Percentiles rank a stretch among this genome's conserved stretches.
Evolutionary conservation across 2,888 invertebrate species (phyloP).

Genomic region (Trichopria drosophilae): DNA sequence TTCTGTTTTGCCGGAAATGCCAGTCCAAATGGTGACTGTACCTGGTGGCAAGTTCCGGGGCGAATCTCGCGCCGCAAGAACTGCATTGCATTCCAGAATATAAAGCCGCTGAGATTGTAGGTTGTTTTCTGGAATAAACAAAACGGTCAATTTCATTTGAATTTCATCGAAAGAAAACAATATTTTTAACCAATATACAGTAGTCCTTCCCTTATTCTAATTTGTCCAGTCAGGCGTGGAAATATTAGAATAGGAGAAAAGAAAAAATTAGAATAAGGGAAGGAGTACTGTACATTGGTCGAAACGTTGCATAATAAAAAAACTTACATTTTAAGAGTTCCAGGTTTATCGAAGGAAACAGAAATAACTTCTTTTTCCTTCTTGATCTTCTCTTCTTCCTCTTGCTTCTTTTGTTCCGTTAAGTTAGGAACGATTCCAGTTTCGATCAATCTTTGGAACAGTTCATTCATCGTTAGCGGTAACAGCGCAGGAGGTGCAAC

Average conservation of each 20-base stretch:
- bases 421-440: constrained; percentile 73
- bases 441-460: constrained; percentile 83
- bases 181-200: too few species aligned
- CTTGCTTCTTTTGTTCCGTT: constrained; percentile 46
- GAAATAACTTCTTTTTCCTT: constrained; percentile 61
- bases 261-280: constrained; percentile 4
- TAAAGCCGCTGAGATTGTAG: constrained; percentile 69
- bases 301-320: constrained; percentile 13
- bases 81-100: constrained; percentile 95
- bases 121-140: constrained; percentile 66
- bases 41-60: constrained; percentile 82
- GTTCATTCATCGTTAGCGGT: constrained; percentile 73
- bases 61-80: constrained; percentile 93
- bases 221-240: too few species aligned
- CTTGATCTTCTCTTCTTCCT: constrained; percentile 47
- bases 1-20: constrained; percentile 94
- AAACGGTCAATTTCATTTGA: too few species aligned
- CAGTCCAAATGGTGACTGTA: constrained; percentile 97
- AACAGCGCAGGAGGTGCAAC: constrained; percentile 52
- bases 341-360: constrained; percentile 70
- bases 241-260: too few species aligned
- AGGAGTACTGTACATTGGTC: background rate
- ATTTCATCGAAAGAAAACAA: too few species aligned
- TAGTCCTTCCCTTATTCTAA: too few species aligned
- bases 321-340: constrained; percentile 74